Evolutionary conservation across 1,140 invertebrate species (phyloP), one percentile per base, ranked within the genome.

Genomic region (Diprion similis): DNA sequence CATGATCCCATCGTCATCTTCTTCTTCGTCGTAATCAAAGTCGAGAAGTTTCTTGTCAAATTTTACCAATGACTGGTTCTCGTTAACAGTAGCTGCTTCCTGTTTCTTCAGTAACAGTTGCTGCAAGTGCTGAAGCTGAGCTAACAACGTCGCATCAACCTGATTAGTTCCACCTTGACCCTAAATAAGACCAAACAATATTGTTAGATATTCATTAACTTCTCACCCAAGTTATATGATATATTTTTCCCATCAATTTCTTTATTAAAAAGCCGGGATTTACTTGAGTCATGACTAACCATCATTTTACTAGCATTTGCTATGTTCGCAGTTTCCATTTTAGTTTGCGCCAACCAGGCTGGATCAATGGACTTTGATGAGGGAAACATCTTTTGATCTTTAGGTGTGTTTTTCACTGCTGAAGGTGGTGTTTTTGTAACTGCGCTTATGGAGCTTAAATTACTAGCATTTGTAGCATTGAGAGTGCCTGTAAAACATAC

Each of bases 1-100:
- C 15, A 83, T 73, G 70, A 85, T 80, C 19, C 90, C 88, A 71
- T 91, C 86, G 70, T 95, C 94, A 46, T 96, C 94, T 76, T 95
- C 94, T 82, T 94, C 94, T 77, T 95, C 94, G 0, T 92, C 94
- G 86, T 96, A 96, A 85, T 96, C 95, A 88, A 95, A 96, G 82
- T 96, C 95, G 24, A 96, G 84, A 1, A 96, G 82, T 84, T 96
- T 95, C 83, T 93, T 94, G 82, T 92, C 92, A 83, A 94, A 93
- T 78, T 92, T 92, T 1, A 93, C 90, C 0, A 86, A 86, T 76
- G 80, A 86, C 71, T 85, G 85, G 8, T 80, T 73, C 76, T 83
- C 85, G 67, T 82, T 89, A 13, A 78, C 80, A 64, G 84, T 87
- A 13, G 79, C 80, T 48, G 84, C 87, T 15, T 86, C 88, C 71